phyloP scores from a whole-genome alignment of 1,140 invertebrate species.

The Brachionus manjavacas region DNA sequence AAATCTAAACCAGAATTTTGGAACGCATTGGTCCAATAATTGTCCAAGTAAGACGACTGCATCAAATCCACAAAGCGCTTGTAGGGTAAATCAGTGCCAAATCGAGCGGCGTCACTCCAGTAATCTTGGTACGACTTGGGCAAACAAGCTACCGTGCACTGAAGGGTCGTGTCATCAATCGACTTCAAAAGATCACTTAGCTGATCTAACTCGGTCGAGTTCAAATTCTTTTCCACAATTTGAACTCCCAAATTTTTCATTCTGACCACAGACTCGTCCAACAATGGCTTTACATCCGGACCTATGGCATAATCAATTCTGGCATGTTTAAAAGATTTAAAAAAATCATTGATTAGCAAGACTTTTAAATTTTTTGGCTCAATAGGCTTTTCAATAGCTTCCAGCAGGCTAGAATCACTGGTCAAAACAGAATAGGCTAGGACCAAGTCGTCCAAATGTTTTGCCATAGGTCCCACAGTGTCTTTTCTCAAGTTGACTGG shows the following conservation, averaged over 20 bases:
- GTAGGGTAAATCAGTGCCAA: neutral
- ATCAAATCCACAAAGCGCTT: neutral
- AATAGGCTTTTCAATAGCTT: neutral
- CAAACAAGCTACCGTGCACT: constrained; percentile 1
- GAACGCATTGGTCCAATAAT: neutral
- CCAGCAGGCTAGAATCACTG: neutral
- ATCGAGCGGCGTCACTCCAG: neutral
- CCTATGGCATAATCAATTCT: neutral
- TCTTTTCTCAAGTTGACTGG: constrained; percentile 20
- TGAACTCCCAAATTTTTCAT: neutral
- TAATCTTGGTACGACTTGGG: neutral
- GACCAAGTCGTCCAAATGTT: neutral
- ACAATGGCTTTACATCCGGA: neutral
- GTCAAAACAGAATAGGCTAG: neutral
- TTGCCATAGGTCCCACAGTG: neutral
- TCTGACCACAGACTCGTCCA: neutral
- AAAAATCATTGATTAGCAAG: neutral
- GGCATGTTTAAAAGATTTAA: neutral
- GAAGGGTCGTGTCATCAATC: neutral
- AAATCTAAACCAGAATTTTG: neutral
- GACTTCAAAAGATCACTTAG: neutral
- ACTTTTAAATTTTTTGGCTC: neutral
- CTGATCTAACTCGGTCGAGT: neutral
- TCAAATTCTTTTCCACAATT: neutral
- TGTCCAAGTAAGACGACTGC: neutral